Base-by-base conservation (phyloP, 2,113 vertebrate species). In the Callocephalon fimbriatum region DNA sequence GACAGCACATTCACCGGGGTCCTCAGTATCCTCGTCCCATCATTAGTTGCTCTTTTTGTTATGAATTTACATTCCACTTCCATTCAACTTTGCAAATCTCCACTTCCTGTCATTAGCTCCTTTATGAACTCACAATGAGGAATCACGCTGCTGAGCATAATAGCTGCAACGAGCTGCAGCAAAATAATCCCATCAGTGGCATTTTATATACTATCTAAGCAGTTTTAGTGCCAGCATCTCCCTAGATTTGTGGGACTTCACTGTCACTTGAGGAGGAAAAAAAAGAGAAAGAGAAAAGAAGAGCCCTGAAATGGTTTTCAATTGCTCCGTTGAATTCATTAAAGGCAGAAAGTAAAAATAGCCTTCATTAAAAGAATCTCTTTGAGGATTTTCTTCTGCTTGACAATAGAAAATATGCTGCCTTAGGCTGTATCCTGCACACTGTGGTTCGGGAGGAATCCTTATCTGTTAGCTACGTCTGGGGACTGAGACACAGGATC, bases 171-270 rank as follows among this genome's bases (percentile, higher is more conserved):
- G 15, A 94, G 77, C 59, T 71, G 88, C 81, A 81, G 70, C 68
- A 72, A 94, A 95, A 90, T 68, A 84, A 91, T 78, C 91, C 96
- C 96, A 94, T 82, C 10, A 74, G 54, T 71, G 86, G 77, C 77
- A 44, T 51, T 92, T 90, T 74, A 61, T 38, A 13, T 5, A 56
- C 66, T 47, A 47, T 31, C 66, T 25, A 84, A 94, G 79, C 51
- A 45, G 45, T 81, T 92, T 75, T 66, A 67, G 61, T 81, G 82
- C 77, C 91, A 74, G 74, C 14, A 4, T 56, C 86, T 90, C 66
- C 67, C 82, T 16, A 53, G 61, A 63, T 92, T 67, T 71, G 82
- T 71, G 74, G 62, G 78, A 70, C 53, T 75, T 88, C 45, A n/a
- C 37, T 81, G 81, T 42, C 56, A 82, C 47, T 71, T 67, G 15